A percentile compares a stretch with the other conserved stretches of the same genome.
phyloP scores from a whole-genome alignment of 2,888 invertebrate species.

The Sisyra nigra region DNA sequence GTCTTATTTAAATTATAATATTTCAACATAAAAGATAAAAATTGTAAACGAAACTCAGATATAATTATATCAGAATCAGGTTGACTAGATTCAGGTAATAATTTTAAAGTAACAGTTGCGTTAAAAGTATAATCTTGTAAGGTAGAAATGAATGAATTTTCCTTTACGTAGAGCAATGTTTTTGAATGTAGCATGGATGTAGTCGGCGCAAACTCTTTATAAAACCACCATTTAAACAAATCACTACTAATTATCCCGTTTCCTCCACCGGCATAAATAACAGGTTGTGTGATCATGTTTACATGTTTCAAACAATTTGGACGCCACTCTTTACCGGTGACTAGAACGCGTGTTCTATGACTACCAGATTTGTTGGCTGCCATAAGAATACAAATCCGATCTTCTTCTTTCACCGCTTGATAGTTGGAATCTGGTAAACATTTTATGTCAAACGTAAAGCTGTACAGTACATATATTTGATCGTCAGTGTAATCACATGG shows the following conservation, averaged over 20 bases:
- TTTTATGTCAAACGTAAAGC: constrained; percentile 27
- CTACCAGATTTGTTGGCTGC: constrained; percentile 29
- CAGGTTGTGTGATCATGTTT: constrained; percentile 31
- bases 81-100: not conserved
- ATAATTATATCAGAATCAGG: constrained; percentile 4
- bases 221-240: constrained; percentile 32
- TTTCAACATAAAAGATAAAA: constrained; percentile 5
- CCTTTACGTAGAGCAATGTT: constrained; percentile 25
- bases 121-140: constrained; percentile 19
- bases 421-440: constrained; percentile 21
- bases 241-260: constrained; percentile 26
- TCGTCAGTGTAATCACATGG: constrained; percentile 15
- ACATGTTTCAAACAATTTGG: constrained; percentile 27
- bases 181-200: constrained; percentile 28
- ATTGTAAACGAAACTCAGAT: constrained; percentile 7
- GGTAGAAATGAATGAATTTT: constrained; percentile 23
- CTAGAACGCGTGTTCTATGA: constrained; percentile 28
- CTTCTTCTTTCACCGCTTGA: constrained; percentile 10
- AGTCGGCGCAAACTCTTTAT: constrained; percentile 29
- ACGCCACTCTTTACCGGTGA: constrained; percentile 29
- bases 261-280: constrained; percentile 31
- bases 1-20: constrained; percentile 1
- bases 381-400: constrained; percentile 24
- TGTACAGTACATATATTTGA: constrained; percentile 26
- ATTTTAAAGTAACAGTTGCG: not conserved